phyloP scores from a whole-genome alignment of 2,888 invertebrate species.

The Drosophila lutescens region DNA sequence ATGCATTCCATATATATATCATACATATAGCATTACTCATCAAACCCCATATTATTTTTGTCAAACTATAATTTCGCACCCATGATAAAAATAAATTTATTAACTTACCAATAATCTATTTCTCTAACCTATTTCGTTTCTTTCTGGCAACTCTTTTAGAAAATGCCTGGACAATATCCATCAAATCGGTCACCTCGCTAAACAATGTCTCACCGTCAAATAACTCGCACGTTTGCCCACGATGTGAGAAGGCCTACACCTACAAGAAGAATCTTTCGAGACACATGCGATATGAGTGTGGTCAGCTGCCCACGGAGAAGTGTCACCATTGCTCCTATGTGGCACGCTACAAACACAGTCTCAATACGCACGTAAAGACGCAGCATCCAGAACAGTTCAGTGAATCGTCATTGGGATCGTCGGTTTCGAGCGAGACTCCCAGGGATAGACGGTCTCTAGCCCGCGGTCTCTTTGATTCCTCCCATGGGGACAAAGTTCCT shows the following conservation, averaged over 20 bases:
- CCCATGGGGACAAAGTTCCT: slow-evolving; percentile 34
- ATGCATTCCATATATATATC: slow-evolving; percentile 24
- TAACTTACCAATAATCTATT: background rate
- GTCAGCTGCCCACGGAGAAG: slow-evolving; percentile 86
- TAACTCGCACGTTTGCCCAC: slow-evolving; percentile 84
- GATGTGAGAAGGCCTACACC: slow-evolving; percentile 86
- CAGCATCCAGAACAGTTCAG: slow-evolving; percentile 78
- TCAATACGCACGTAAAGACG: slow-evolving; percentile 85
- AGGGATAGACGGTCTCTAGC: slow-evolving; percentile 9
- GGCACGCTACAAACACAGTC: slow-evolving; percentile 85
- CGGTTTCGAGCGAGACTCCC: background rate
- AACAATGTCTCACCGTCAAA: slow-evolving; percentile 71
- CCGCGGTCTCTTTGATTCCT: slow-evolving; percentile 52
- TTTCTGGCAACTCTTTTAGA: slow-evolving; percentile 75
- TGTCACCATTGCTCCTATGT: slow-evolving; percentile 86
- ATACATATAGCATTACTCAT: slow-evolving; percentile 28
- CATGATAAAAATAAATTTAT: background rate
- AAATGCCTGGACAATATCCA: slow-evolving; percentile 78
- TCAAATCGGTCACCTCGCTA: slow-evolving; percentile 83
- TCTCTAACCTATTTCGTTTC: slow-evolving; percentile 65
- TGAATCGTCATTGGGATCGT: slow-evolving; percentile 4
- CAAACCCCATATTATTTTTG: slow-evolving; percentile 11
- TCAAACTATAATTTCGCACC: slow-evolving; percentile 6
- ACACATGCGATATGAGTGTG: slow-evolving; percentile 87
- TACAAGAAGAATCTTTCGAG: slow-evolving; percentile 86